Evolutionary conservation across 2,888 invertebrate species (phyloP).

Genomic region (Malachius bipustulatus): DNA sequence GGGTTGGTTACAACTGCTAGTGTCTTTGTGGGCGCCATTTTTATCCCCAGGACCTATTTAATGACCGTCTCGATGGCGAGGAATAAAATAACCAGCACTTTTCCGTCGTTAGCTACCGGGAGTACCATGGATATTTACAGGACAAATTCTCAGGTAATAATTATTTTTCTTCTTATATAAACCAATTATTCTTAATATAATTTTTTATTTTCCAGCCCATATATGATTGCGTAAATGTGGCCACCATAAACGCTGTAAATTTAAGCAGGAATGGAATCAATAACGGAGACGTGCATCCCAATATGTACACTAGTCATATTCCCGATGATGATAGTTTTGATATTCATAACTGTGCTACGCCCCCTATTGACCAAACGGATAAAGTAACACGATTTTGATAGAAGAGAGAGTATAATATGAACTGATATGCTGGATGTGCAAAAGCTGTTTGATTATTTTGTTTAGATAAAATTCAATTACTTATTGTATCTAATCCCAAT

Average conservation of each 20-base stretch:
- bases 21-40: constrained; percentile 48
- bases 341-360: constrained; percentile 25
- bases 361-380: constrained; percentile 23
- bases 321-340: constrained; percentile 30
- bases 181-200: background rate
- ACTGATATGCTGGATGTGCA: too few species aligned
- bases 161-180: background rate
- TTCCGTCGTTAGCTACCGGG: constrained; percentile 39
- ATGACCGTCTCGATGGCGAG: constrained; percentile 52
- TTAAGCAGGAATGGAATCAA: constrained; percentile 26
- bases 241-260: constrained; percentile 35
- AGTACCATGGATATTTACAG: constrained; percentile 38
- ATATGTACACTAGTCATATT: constrained; percentile 28
- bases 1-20: constrained; percentile 52
- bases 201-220: constrained; percentile 38
- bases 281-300: constrained; percentile 23
- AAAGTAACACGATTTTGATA: constrained; percentile 36
- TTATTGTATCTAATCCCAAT: too few species aligned
- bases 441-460: too few species aligned
- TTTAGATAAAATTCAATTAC: too few species aligned
- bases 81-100: constrained; percentile 44
- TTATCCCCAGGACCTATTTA: constrained; percentile 56
- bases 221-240: constrained; percentile 46
- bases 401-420: too few species aligned
- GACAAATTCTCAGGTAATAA: constrained; percentile 30